These are phyloP conservation scores for Microtus montanus DNA, from an alignment of 2,113 vertebrate species.

Conservation along the genomic window DNA sequence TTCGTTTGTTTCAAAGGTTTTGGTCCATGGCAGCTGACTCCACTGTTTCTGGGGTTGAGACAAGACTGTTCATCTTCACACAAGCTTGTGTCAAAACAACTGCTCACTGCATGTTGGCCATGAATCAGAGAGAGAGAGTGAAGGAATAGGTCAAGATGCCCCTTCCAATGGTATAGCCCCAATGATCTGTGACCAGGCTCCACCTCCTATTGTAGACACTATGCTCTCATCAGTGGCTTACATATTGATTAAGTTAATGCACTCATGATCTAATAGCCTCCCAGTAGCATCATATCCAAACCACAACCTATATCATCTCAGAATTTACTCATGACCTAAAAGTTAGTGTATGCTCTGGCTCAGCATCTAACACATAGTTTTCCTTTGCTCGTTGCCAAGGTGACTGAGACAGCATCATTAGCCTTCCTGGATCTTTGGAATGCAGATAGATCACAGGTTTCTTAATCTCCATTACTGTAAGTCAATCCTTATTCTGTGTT, in stretches of 20 bases:
- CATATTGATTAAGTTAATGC: background rate
- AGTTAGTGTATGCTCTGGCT: background rate
- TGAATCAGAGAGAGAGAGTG: background rate
- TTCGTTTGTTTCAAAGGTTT: background rate
- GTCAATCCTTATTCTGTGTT: background rate
- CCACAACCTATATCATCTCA: background rate
- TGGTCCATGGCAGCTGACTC: background rate
- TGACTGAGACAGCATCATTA: background rate
- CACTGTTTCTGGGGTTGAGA: background rate
- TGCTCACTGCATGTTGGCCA: background rate
- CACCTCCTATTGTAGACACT: background rate
- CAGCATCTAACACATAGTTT: background rate
- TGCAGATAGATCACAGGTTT: background rate
- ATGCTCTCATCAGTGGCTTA: background rate
- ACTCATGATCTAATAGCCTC: background rate
- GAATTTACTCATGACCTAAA: background rate
- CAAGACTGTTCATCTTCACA: background rate
- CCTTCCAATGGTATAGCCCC: background rate
- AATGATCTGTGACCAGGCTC: background rate
- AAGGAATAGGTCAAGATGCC: background rate
- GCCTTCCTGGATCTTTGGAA: background rate
- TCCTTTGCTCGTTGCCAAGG: background rate
- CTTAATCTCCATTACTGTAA: background rate
- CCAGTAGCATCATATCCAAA: background rate
- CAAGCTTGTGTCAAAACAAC: background rate